Base-by-base conservation (phyloP, 2,113 vertebrate genomes). In the Eira barbara region DNA sequence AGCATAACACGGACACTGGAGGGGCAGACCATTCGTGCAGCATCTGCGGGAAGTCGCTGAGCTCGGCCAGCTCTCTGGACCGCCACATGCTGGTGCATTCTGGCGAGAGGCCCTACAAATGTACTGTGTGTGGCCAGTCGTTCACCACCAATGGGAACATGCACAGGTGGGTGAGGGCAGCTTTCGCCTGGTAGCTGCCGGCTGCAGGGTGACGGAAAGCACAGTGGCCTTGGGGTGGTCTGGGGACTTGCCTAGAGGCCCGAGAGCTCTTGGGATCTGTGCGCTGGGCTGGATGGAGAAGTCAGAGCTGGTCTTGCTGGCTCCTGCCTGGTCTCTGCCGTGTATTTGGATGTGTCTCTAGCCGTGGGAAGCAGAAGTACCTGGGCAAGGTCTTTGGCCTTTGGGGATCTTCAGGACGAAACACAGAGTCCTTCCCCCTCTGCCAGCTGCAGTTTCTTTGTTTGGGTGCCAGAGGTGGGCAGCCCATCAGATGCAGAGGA, bases 61-160 rank as follows among this genome's bases (percentile, higher is more conserved):
- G 99, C 98, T 99, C 99, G 1, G 99, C 99, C 71, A 99, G 99
- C 97, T 99, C 99, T 71, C 99, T 99, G 89, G 99, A 99, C 98
- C 98, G 99, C 83, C 99, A 99, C 99, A 99, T 99, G 99, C 98
- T 99, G 98, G 99, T 99, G 36, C 99, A 99, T 99, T 99, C 99
- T 89, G 99, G 99, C 36, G 99, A 99, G 99, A 98, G 99, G 91
- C 99, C 99, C 76, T 99, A 99, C 98, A 99, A 99, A 92, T 99
- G 99, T 93, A 98, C 97, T 3, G 98, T 99, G 97, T 99, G 99
- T 57, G 99, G 99, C 81, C 99, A 99, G 98, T 99, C 99, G n/a
- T 99, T 99, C 98, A 99, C 99, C 98, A 99, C 99, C 99, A 99
- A 99, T 94, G 99, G 99, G 95, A 99, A 99, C 99, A 99, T 99